A percentile compares a stretch with the other conserved stretches of the same genome.
These are phyloP conservation scores for Palythoa heliodiscus DNA, from an alignment of 92 coral and sea anemone genomes.

Conservation along the genomic window DNA sequence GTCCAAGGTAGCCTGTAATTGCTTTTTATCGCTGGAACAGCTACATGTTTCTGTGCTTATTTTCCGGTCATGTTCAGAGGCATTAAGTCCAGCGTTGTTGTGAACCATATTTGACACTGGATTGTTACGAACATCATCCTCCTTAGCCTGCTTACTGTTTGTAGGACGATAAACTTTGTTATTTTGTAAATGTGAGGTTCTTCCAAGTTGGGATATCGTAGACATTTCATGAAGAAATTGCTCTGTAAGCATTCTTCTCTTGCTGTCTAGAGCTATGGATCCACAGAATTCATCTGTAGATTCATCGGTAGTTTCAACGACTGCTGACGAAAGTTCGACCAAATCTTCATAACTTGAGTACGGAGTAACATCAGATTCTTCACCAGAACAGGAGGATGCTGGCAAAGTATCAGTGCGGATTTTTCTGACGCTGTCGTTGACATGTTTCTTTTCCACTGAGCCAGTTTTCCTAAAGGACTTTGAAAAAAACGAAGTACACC, in stretches of 20 bases:
- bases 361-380: background rate
- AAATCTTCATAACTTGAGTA: background rate
- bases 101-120: background rate
- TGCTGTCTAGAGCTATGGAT: background rate
- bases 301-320: background rate
- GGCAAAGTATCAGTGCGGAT: no score
- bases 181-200: no score
- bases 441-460: no score
- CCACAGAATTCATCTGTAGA: background rate
- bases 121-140: background rate
- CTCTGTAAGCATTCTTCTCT: background rate
- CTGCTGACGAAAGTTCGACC: background rate
- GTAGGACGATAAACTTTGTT: background rate
- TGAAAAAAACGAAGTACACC: no score
- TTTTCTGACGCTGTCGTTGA: no score
- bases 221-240: constrained; percentile 1
- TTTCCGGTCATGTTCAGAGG: no score
- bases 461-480: no score
- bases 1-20: background rate
- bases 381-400: background rate
- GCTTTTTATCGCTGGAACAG: background rate
- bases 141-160: background rate
- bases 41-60: no score
- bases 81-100: no score
- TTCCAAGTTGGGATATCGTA: background rate